These are phyloP conservation scores for Brenthis daphne DNA, from an alignment of 2,888 invertebrate species.

Conservation along the genomic window DNA sequence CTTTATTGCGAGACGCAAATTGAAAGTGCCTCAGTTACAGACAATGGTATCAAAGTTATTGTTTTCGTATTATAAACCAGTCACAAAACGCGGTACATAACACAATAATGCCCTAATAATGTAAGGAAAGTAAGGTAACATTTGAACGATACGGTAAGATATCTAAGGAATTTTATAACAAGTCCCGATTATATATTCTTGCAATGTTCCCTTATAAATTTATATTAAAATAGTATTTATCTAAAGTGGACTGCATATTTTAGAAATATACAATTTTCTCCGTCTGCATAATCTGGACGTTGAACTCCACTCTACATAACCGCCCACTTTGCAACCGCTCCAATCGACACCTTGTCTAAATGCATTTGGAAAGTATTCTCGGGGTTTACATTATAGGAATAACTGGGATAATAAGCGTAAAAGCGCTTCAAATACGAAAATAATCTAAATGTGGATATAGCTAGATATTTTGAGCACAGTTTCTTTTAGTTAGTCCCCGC, in stretches of 20 bases:
- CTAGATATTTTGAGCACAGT: conserved; percentile 18
- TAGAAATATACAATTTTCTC: conserved; percentile 16
- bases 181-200: conserved; percentile 11
- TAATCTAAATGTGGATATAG: too few species aligned
- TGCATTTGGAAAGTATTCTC: conserved; percentile 20
- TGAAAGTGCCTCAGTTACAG: conserved; percentile 61
- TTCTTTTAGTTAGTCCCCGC: conserved; percentile 37
- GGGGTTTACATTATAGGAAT: background rate
- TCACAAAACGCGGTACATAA: conserved; percentile 32
- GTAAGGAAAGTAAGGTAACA: background rate
- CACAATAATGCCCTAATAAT: background rate
- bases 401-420: background rate
- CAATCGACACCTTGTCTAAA: conserved; percentile 22
- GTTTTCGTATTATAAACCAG: conserved; percentile 69
- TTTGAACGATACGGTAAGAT: background rate
- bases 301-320: conserved; percentile 7
- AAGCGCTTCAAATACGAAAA: background rate
- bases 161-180: conserved; percentile 4
- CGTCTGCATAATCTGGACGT: conserved; percentile 13
- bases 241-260: conserved; percentile 12
- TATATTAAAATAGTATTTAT: conserved; percentile 12
- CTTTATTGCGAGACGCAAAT: conserved; percentile 74
- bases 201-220: conserved; percentile 12
- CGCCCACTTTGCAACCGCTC: conserved; percentile 22
- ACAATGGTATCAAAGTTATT: conserved; percentile 69